A percentile compares a stretch with the other conserved stretches of the same genome.
Evolutionary conservation across 53 echinoderm and acorn worm genomes (phyloP).

Genomic region (Patiria pectinifera): DNA sequence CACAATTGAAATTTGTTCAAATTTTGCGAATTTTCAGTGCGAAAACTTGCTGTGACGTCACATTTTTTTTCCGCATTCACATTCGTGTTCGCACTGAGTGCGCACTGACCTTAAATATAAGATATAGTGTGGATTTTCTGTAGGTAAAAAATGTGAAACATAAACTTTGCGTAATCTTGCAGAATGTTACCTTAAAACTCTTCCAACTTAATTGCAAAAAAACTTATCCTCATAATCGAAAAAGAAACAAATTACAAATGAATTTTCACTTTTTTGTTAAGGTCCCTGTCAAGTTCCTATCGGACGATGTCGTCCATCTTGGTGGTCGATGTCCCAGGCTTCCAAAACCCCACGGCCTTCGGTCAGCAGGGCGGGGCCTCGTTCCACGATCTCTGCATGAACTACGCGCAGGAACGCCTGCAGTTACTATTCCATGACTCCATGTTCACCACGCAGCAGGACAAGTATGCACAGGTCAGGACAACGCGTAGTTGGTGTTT

Average conservation of each 20-base stretch:
- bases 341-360: constrained; percentile 85
- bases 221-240: background rate
- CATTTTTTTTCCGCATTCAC: too few species aligned
- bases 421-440: constrained; percentile 86
- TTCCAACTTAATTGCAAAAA: too few species aligned
- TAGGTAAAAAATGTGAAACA: too few species aligned
- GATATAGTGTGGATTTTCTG: too few species aligned
- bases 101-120: too few species aligned
- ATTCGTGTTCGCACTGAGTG: too few species aligned
- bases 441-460: constrained; percentile 84
- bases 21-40: too few species aligned
- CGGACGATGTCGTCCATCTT: constrained; percentile 87
- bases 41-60: too few species aligned
- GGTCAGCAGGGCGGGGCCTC: constrained; percentile 82
- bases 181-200: too few species aligned
- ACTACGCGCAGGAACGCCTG: constrained; percentile 94
- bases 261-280: background rate
- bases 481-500: constrained; percentile 13
- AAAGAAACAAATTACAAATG: background rate
- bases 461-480: constrained; percentile 96
- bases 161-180: too few species aligned
- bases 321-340: constrained; percentile 89
- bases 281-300: constrained; percentile 81
- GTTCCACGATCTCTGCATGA: constrained; percentile 92
- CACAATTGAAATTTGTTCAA: too few species aligned